Base-by-base conservation (phyloP, 37 sponge, comb jelly and placozoan genomes). In the Tethya wilhelma region DNA sequence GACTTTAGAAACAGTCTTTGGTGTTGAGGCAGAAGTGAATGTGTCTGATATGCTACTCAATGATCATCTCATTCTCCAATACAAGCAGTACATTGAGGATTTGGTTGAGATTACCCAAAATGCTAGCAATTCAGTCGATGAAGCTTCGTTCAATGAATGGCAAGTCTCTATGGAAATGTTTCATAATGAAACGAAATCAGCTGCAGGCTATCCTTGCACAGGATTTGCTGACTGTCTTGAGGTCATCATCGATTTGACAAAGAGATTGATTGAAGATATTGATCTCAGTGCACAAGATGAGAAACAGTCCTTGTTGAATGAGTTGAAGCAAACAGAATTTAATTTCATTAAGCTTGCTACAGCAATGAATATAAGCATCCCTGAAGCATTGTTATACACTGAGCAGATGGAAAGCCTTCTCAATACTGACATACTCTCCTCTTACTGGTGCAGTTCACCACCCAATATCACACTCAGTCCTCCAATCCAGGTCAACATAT, bases 201-300 rank as follows among this genome's bases (percentile, higher is more conserved):
- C 31, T 38, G 64, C 23, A 44, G 67, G 53, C 12, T 44, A 70
- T 14, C 23, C 43, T 0, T 80, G 81, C 38, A 31, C n/a, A 38
- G 71, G 81, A 38, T 70, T 80, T 58, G 62, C 59, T 26, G 81
- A 70, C 71, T 80, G 81, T 30, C 71, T 80, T 17, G 44, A 62
- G 29, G 20, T 28, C 25, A 22, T 62, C 23, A 38, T 32, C 28
- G 62, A 59, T 59, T 8, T 40, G 25, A 20, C 30, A 31, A 37
- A 42, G 64, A 38, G 22, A 22, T 64, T 76, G 4, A 2, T 76
- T 58, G 70, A 22, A 43, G 39, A 70, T 22, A 44, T 41, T 8
- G 14, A 26, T 37, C 57, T 2, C 11, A n/a, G 23, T 30, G 4
- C 71, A 42, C 44, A 41, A 17, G 44, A 19, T 44, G 46, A 20